Percentiles rank a stretch among this genome's conserved stretches.
phyloP scores from a whole-genome alignment of 2,113 vertebrate species.

The Antechinus stuartii region DNA sequence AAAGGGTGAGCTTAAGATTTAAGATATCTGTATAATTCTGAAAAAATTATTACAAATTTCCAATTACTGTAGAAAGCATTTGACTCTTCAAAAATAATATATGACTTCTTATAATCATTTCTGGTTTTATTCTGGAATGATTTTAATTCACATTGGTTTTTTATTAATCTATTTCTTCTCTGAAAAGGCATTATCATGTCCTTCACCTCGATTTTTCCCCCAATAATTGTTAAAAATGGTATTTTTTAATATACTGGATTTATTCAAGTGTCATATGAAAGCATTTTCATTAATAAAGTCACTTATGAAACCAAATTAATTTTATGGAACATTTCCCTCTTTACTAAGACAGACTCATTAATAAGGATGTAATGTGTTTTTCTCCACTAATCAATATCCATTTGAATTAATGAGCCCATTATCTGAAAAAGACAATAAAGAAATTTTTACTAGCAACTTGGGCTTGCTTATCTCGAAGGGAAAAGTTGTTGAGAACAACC shows the following conservation, averaged over 20 bases:
- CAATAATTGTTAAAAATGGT: slow-evolving; percentile 26
- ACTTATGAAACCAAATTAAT: slow-evolving; percentile 74
- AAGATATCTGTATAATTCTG: not conserved
- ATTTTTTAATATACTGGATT: slow-evolving; percentile 66
- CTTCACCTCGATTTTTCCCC: not conserved
- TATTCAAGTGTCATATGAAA: slow-evolving; percentile 71
- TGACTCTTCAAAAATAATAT: not conserved
- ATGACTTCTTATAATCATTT: not conserved
- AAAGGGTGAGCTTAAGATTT: not conserved
- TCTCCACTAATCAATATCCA: slow-evolving; percentile 84
- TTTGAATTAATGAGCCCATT: slow-evolving; percentile 86
- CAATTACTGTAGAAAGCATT: not conserved
- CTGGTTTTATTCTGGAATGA: not conserved
- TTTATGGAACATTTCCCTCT: slow-evolving; percentile 71
- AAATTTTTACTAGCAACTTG: slow-evolving; percentile 84
- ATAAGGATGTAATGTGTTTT: slow-evolving; percentile 84
- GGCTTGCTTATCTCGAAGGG: slow-evolving; percentile 69
- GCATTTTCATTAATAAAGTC: slow-evolving; percentile 75
- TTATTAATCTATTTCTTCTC: not conserved
- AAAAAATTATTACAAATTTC: not conserved
- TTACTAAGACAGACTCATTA: slow-evolving; percentile 80
- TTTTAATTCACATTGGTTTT: not conserved
- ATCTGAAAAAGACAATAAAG: slow-evolving; percentile 82
- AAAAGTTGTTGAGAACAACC: slow-evolving; percentile 57
- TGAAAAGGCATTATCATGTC: not conserved